A percentile compares a stretch with the other conserved stretches of the same genome.
phyloP scores from a whole-genome alignment of 1,140 invertebrate species.

The Rhysida immarginata region DNA sequence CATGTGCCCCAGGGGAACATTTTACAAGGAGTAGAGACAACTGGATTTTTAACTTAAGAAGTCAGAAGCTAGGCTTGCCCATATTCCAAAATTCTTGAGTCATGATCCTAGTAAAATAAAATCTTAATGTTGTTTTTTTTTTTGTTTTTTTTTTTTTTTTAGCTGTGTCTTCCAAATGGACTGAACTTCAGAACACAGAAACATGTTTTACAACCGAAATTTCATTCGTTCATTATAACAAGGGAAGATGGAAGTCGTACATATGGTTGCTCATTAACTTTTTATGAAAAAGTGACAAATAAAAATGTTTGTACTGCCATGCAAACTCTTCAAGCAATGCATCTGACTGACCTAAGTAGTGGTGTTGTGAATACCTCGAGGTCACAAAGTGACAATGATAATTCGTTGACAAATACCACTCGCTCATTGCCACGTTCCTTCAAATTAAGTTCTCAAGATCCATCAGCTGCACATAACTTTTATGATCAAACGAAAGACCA shows the following conservation, averaged over 20 bases:
- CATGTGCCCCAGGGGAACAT: too few relatives aligned
- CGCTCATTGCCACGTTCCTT: slow-evolving; percentile 73
- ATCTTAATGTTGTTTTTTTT: background rate
- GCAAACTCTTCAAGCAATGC: slow-evolving; percentile 87
- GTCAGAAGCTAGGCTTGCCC: background rate
- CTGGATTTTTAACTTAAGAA: too few relatives aligned
- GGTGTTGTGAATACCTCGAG: slow-evolving; percentile 1
- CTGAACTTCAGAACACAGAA: slow-evolving; percentile 87
- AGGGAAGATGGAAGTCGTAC: slow-evolving; percentile 84
- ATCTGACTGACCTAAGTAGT: slow-evolving; percentile 60
- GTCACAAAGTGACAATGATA: slow-evolving; percentile 1
- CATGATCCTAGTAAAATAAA: background rate
- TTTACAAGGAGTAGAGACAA: too few relatives aligned
- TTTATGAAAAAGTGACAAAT: slow-evolving; percentile 88
- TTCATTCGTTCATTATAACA: slow-evolving; percentile 95
- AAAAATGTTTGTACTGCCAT: slow-evolving; percentile 82
- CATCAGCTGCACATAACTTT: slow-evolving; percentile 52
- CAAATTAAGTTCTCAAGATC: slow-evolving; percentile 51
- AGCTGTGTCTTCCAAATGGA: slow-evolving; percentile 86
- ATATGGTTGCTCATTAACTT: slow-evolving; percentile 85
- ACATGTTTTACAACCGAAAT: slow-evolving; percentile 68
- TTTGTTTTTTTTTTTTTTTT: slow-evolving; percentile 28
- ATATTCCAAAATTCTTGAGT: too few relatives aligned
- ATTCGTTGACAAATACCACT: slow-evolving; percentile 41
- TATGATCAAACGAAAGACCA: slow-evolving; percentile 88